Evolutionary conservation across 1,140 invertebrate species (phyloP), one percentile per base, ranked within the genome.

Genomic region (Brachionus calyciflorus): DNA sequence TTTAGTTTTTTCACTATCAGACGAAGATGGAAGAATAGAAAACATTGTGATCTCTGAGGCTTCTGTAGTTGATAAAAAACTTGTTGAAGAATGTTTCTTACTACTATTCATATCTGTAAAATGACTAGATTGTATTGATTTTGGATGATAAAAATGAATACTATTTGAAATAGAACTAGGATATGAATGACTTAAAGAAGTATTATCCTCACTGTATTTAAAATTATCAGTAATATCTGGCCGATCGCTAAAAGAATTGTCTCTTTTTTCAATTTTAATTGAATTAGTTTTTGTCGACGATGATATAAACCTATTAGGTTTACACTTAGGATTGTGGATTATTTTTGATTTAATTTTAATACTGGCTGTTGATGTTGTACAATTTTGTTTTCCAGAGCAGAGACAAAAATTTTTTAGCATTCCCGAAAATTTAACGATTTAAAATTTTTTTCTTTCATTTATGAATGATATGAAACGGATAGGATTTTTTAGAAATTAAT

Each of bases 361-460:
- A 41, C 60, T 65, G 24, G 69, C 30, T 30, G 69, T 40, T 6
- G 69, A 49, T 41, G 69, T 33, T 51, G 69, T 55, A 17, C 44
- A 49, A 73, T 73, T 9, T 37, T 37, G 19, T 73, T 73, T 21
- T 4, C 28, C 28, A 3, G 69, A 73, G 44, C 69, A 73, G 46
- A 49, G 40, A 33, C 69, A 73, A 49, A 73, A 24, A 73, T 51
- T 73, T 73, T 73, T 73, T 55, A 73, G 69, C 69, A 73, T 73
- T 73, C 24, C 51, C 44, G 30, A 44, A 44, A 44, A 24, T 44
- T 26, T 24, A 65, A 65, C 17, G 6, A 33, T 19, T 55, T 5
- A 37, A 37, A 37, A 37, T 60, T 33, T 60, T 9, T 37, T 37
- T 28, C 55, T 60, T 37, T 60, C 55, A 60, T 60, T 60, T 55